A percentile compares a stretch with the other conserved stretches of the same genome.
These are phyloP conservation scores for Phrixothrix hirtus DNA, from an alignment of 2,888 invertebrate genomes.

Conservation along the genomic window DNA sequence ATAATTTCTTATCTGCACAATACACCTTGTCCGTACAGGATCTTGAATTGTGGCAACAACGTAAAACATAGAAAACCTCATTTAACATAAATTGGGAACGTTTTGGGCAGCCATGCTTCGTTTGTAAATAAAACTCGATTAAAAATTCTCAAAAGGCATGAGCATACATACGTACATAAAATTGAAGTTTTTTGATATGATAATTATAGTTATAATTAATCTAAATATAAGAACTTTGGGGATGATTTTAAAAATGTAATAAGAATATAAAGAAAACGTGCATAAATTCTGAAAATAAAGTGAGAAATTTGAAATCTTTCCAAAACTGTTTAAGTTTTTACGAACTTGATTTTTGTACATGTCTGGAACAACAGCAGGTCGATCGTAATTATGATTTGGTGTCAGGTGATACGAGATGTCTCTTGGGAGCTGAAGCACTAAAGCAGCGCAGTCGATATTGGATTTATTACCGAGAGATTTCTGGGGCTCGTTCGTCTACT, in stretches of 20 bases:
- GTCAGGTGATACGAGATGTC: constrained; percentile 48
- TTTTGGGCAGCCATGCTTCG: too few relatives aligned
- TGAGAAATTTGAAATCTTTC: constrained; percentile 41
- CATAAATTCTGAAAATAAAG: neutral
- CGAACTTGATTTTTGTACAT: constrained; percentile 35
- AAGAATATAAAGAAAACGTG: neutral
- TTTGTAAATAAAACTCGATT: too few relatives aligned
- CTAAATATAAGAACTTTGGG: too few relatives aligned
- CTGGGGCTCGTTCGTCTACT: constrained; percentile 30
- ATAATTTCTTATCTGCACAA: too few relatives aligned
- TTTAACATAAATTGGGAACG: too few relatives aligned
- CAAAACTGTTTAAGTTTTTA: constrained; percentile 40
- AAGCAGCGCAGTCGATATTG: constrained; percentile 46
- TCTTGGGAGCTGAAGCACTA: constrained; percentile 41
- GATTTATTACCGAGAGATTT: constrained; percentile 41
- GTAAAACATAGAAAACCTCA: too few relatives aligned
- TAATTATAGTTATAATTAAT: too few relatives aligned
- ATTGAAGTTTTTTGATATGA: too few relatives aligned
- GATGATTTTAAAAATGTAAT: neutral
- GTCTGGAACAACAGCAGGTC: constrained; percentile 14
- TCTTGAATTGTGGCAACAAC: too few relatives aligned
- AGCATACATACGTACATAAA: too few relatives aligned
- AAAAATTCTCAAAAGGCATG: too few relatives aligned
- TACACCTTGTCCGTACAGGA: too few relatives aligned
- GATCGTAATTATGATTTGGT: constrained; percentile 49